Percentiles rank a stretch among this genome's conserved stretches.
Conservation (phyloP, 2,888 invertebrate genomes). For the Crocallis elinguaria region DNA sequence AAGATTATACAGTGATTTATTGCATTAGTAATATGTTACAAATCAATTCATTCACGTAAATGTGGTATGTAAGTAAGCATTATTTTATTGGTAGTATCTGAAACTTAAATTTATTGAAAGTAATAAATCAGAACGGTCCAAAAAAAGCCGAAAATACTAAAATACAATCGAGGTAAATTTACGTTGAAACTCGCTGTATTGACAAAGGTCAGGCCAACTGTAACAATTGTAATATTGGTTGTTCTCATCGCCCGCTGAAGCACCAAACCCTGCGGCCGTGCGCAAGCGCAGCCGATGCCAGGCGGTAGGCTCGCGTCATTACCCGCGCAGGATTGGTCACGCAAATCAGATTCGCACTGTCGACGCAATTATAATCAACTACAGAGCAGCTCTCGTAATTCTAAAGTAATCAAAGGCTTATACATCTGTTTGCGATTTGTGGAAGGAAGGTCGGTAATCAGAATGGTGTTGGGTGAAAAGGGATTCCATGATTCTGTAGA, state of each 20-base stretch:
- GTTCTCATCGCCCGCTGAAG: background rate
- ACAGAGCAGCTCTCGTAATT: constrained; percentile 77
- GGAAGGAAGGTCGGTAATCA: constrained; percentile 18
- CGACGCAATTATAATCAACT: constrained; percentile 83
- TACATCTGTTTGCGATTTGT: constrained; percentile 67
- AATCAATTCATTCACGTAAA: no score
- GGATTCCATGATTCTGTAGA: background rate
- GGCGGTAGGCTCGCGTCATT: constrained; percentile 75
- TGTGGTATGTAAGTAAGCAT: no score
- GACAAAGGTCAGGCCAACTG: no score
- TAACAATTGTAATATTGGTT: background rate
- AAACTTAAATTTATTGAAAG: no score
- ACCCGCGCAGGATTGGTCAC: constrained; percentile 77
- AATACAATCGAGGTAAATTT: no score
- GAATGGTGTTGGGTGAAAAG: constrained; percentile 13
- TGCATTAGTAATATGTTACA: no score
- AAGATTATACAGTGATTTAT: no score
- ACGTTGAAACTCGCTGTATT: no score
- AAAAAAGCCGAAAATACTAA: no score
- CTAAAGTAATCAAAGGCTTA: constrained; percentile 79
- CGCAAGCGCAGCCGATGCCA: constrained; percentile 46
- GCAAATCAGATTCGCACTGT: constrained; percentile 80
- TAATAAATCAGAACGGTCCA: no score
- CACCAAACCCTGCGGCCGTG: constrained; percentile 36
- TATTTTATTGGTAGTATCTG: no score